These are phyloP conservation scores for Chlorodrepanis virens DNA, from an alignment of 2,113 vertebrate species.

Conservation along the genomic window DNA sequence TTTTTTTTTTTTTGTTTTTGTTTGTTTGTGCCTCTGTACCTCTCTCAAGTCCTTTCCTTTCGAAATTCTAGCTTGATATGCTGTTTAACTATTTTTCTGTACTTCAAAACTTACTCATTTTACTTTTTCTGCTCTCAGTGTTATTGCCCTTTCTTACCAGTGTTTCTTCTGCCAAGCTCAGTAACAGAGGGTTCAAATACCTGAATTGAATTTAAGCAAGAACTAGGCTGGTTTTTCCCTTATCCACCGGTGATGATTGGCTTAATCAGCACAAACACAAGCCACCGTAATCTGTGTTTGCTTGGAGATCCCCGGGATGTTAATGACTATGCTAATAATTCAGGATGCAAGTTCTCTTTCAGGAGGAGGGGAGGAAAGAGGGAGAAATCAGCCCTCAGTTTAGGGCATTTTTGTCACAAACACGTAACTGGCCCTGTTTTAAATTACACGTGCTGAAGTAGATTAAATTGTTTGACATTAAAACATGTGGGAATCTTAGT, in stretches of 20 bases:
- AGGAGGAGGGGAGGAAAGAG: neutral
- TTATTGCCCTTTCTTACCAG: neutral
- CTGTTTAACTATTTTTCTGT: neutral
- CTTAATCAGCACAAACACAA: slow-evolving; percentile 59
- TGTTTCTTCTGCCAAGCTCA: neutral
- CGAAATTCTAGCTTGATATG: neutral
- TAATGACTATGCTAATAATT: slow-evolving; percentile 54
- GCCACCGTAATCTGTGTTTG: slow-evolving; percentile 43
- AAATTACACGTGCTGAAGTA: neutral
- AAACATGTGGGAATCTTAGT: neutral
- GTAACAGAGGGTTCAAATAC: neutral
- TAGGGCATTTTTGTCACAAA: neutral
- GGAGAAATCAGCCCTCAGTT: neutral
- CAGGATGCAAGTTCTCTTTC: neutral
- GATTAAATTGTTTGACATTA: neutral
- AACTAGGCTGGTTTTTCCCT: neutral
- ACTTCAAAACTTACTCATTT: neutral
- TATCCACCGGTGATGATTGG: slow-evolving; percentile 23
- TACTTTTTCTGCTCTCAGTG: neutral
- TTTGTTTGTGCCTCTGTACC: neutral
- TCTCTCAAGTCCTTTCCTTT: neutral
- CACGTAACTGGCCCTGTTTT: neutral
- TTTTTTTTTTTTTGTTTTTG: neutral
- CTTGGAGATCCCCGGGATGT: slow-evolving; percentile 38
- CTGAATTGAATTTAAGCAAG: slow-evolving; percentile 35